Conservation (phyloP, 2,113 vertebrate genomes). For the Emydura subglobosa region DNA sequence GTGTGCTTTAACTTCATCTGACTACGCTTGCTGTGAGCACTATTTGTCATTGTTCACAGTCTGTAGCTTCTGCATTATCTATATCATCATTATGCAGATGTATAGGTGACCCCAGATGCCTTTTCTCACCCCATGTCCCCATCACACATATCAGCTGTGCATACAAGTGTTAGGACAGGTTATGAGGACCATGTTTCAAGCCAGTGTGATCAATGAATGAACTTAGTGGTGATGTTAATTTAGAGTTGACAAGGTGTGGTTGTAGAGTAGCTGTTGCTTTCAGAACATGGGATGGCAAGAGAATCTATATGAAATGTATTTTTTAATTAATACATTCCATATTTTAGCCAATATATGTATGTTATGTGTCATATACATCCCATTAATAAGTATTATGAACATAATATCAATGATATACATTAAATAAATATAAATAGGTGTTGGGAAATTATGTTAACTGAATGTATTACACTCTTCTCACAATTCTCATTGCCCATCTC, state of each 20-base stretch:
- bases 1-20: rapidly evolving
- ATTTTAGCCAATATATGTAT: background rate
- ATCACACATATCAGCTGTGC: background rate
- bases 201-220: background rate
- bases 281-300: background rate
- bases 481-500: background rate
- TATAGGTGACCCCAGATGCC: background rate
- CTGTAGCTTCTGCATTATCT: background rate
- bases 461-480: background rate
- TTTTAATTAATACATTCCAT: background rate
- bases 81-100: background rate
- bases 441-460: background rate
- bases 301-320: background rate
- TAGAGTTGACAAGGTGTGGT: background rate
- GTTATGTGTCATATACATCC: background rate
- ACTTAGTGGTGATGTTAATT: rapidly evolving
- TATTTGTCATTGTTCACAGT: background rate
- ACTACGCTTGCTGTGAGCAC: rapidly evolving
- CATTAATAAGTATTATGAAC: background rate
- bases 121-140: background rate
- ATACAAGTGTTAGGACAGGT: background rate
- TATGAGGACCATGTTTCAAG: rapidly evolving
- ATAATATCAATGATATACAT: background rate
- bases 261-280: background rate
- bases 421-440: background rate